Percentiles rank a stretch among this genome's conserved stretches.
phyloP scores from a whole-genome alignment of 2,888 invertebrate species.

The Germaria angustata region DNA sequence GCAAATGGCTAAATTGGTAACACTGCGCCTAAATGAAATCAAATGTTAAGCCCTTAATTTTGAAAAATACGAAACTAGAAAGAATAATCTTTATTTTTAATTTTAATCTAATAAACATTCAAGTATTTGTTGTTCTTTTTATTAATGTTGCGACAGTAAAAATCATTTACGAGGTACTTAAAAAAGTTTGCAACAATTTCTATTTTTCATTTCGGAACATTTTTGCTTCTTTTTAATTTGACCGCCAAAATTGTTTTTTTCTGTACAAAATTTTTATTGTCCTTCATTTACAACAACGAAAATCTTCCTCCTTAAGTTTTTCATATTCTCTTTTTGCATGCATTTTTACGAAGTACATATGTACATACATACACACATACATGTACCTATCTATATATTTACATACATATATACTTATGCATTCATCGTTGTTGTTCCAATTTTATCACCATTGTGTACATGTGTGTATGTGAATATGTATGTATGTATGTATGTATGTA shows the following conservation, averaged over 20 bases:
- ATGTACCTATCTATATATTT: background rate
- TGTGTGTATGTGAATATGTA: background rate
- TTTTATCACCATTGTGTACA: too few relatives aligned
- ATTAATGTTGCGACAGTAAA: background rate
- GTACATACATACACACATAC: background rate
- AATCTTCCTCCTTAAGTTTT: constrained; percentile 34
- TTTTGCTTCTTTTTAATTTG: constrained; percentile 28
- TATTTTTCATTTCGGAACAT: constrained; percentile 15
- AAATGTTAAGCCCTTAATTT: too few relatives aligned
- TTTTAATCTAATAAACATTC: background rate
- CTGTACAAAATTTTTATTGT: constrained; percentile 31
- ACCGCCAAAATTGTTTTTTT: constrained; percentile 41
- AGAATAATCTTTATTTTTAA: background rate
- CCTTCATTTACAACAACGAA: constrained; percentile 39
- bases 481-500: constrained; percentile 2
- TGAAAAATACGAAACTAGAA: background rate
- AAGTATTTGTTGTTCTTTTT: background rate
- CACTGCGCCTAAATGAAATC: too few relatives aligned
- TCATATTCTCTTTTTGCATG: constrained; percentile 19
- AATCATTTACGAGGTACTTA: background rate
- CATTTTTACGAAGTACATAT: background rate
- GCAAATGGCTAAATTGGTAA: too few relatives aligned
- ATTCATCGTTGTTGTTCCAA: too few relatives aligned
- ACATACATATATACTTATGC: constrained; percentile 29
- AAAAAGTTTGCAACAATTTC: background rate